Percentiles rank a stretch among this genome's conserved stretches.
phyloP scores from a whole-genome alignment of 1,140 invertebrate species.

The Drosophila ambigua region DNA sequence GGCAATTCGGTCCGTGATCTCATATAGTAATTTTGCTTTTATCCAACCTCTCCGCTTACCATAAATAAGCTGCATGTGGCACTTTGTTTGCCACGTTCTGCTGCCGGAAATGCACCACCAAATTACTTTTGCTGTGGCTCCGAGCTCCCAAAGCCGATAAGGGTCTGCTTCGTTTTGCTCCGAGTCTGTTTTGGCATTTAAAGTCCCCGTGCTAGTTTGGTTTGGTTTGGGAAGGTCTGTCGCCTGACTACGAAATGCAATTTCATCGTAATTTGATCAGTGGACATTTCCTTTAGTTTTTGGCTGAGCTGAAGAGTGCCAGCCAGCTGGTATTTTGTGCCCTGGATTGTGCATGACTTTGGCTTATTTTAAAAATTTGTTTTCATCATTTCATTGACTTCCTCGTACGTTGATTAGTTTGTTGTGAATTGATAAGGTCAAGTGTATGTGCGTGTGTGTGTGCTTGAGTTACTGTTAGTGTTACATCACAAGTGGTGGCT shows the following conservation, averaged over 20 bases:
- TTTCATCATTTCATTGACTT: no score
- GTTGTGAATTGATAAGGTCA: not conserved
- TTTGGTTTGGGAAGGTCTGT: not conserved
- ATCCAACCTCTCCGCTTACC: slow-evolving; percentile 35
- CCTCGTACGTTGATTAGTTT: no score
- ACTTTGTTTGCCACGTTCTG: slow-evolving; percentile 58
- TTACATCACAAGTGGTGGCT: not conserved
- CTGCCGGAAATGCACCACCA: slow-evolving; percentile 57
- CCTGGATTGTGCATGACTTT: slow-evolving; percentile 5
- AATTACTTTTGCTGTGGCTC: slow-evolving; percentile 60
- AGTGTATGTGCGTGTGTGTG: no score
- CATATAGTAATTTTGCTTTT: slow-evolving; percentile 47
- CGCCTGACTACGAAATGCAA: slow-evolving; percentile 59
- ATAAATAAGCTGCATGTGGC: slow-evolving; percentile 79
- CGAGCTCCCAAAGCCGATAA: slow-evolving; percentile 57
- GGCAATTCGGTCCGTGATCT: slow-evolving; percentile 50
- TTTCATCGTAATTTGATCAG: slow-evolving; percentile 75
- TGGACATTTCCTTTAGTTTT: slow-evolving; percentile 63
- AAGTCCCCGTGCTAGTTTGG: slow-evolving; percentile 5
- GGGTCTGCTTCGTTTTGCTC: slow-evolving; percentile 24
- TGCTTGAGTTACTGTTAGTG: slow-evolving; percentile 4
- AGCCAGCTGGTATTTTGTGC: slow-evolving; percentile 29
- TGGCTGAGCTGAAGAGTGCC: slow-evolving; percentile 14
- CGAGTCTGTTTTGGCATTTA: slow-evolving; percentile 21
- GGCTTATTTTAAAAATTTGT: slow-evolving; percentile 7